These are phyloP conservation scores for Siderastrea siderea DNA, from an alignment of 92 coral and sea anemone genomes.

Conservation along the genomic window DNA sequence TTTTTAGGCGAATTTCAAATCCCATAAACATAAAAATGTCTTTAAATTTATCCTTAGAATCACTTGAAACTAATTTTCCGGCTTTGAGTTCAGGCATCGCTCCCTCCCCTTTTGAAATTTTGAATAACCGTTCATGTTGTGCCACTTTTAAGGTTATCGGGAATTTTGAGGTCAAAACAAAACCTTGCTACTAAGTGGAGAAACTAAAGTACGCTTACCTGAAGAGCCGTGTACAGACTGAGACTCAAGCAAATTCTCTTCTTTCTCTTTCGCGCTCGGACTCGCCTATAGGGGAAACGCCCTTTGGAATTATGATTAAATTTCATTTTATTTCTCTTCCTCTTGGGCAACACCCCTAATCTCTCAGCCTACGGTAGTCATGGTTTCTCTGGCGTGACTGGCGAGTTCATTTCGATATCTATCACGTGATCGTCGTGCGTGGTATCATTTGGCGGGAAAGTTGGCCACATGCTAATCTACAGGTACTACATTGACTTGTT, in stretches of 20 bases:
- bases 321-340: background rate
- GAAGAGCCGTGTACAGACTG: background rate
- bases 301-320: constrained; percentile 1
- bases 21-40: too few species aligned
- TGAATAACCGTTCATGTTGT: background rate
- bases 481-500: constrained; percentile 9
- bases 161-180: background rate
- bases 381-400: constrained; percentile 17
- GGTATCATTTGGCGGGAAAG: constrained; percentile 23
- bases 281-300: constrained; percentile 11
- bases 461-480: constrained; percentile 15
- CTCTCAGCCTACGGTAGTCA: background rate
- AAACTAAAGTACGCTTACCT: constrained; percentile 3
- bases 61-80: background rate
- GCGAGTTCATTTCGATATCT: background rate
- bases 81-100: background rate
- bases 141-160: background rate
- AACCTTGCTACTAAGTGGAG: background rate
- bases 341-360: constrained; percentile 27
- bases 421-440: constrained; percentile 7
- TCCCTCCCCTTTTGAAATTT: too few species aligned
- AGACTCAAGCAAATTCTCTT: background rate
- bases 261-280: background rate
- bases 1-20: too few species aligned
- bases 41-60: too few species aligned